Percentiles rank a stretch among this genome's conserved stretches.
phyloP scores from a whole-genome alignment of 2,113 vertebrate species.

The Gallinago jamesoni region DNA sequence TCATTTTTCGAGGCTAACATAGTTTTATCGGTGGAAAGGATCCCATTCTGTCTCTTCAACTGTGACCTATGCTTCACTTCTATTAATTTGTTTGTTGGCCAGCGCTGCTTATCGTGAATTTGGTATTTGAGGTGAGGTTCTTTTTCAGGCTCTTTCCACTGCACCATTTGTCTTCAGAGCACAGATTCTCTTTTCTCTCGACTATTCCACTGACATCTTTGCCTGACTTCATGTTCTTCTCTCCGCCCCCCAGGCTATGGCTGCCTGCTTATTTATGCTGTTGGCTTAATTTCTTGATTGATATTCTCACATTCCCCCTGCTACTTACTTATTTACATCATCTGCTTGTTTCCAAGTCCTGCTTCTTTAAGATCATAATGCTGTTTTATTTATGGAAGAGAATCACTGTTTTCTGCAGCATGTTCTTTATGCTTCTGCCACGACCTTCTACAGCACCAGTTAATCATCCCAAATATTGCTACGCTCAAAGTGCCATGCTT shows the following conservation, averaged over 20 bases:
- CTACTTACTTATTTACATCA: constrained; percentile 65
- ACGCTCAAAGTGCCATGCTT: not conserved
- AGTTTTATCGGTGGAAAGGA: not conserved
- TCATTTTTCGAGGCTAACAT: constrained; percentile 5
- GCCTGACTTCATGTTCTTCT: constrained; percentile 36
- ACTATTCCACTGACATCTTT: constrained; percentile 43
- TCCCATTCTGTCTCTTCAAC: not conserved
- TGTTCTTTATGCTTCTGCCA: constrained; percentile 63
- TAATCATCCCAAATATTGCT: constrained; percentile 47
- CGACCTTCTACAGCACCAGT: constrained; percentile 36
- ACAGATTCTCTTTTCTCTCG: not conserved
- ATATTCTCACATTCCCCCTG: constrained; percentile 65
- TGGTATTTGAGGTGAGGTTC: not conserved
- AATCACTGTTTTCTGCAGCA: constrained; percentile 44
- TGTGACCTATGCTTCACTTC: constrained; percentile 16
- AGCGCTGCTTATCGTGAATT: not conserved
- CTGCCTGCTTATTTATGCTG: constrained; percentile 70
- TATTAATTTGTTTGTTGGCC: constrained; percentile 20
- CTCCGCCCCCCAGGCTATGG: constrained; percentile 49
- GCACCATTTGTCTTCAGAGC: constrained; percentile 31
- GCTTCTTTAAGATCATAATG: constrained; percentile 49
- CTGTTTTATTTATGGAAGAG: constrained; percentile 61
- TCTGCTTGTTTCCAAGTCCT: constrained; percentile 51
- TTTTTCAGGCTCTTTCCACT: not conserved
- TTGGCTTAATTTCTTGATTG: constrained; percentile 71